Base-by-base conservation (phyloP, 1,140 invertebrate species). In the Chironomus tepperi region DNA sequence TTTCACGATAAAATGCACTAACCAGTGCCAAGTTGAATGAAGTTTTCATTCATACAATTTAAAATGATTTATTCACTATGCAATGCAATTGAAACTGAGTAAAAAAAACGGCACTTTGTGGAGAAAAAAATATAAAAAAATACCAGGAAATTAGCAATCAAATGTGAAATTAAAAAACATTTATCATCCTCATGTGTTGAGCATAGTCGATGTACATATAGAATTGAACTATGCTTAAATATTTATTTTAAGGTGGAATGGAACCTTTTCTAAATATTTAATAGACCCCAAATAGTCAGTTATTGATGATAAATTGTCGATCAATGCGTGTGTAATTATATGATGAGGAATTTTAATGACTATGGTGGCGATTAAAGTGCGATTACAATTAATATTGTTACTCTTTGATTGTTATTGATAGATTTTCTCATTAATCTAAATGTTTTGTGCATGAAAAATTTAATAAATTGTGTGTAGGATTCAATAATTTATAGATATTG, bases 1-100 rank as follows among this genome's bases (percentile, higher is more conserved):
- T 34, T 34, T 34, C 24, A 34, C 5, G 24, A n/a, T n/a, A 57
- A 57, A 57, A 57, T 57, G 47, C n/a, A 12, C n/a, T n/a, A 10
- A 57, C 9, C 8, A 57, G n/a, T 12, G n/a, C 9, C 9, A 12
- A 12, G 47, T 57, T 57, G 9, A 12, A 57, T 57, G 47, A 70
- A 70, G 15, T 18, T 70, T 70, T 70, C 65, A 70, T 70, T 70
- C 65, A 70, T 70, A 70, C 65, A 70, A 70, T 70, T 70, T 70
- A 70, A 70, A 19, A 70, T 70, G 65, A 70, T 70, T 70, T 70
- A 70, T 70, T 7, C 16, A 70, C 65, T 70, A 18, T 21, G 47
- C 47, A 57, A 70, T 21, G 65, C 65, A 21, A 70, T 19, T 70
- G 19, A 57, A 57, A 57, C 47, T n/a, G n/a, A 57, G n/a, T 57